These are phyloP conservation scores for Eulimnadia texana DNA, from an alignment of 1,140 invertebrate species.

Conservation along the genomic window DNA sequence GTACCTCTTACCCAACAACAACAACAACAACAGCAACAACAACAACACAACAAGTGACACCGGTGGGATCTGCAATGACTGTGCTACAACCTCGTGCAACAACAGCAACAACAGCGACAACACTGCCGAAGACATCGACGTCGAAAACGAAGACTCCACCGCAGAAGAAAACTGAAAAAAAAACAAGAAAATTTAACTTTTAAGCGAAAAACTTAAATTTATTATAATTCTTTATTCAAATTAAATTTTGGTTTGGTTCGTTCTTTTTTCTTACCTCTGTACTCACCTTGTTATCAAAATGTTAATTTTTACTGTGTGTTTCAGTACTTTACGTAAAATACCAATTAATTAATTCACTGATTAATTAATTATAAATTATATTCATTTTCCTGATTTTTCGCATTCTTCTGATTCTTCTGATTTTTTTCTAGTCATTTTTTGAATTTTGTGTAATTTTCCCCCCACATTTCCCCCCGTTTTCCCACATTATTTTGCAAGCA, in stretches of 20 bases:
- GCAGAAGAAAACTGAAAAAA: neutral
- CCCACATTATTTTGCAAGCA: neutral
- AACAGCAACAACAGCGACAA: neutral
- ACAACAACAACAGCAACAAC: neutral
- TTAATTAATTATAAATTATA: neutral
- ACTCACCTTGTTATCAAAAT: neutral
- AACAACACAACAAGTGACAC: neutral
- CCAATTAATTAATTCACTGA: too few relatives aligned
- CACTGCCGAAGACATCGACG: constrained; percentile 3
- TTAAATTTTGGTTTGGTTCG: neutral
- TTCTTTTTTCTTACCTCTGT: neutral
- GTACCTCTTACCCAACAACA: constrained; percentile 6
- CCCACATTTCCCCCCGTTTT: neutral
- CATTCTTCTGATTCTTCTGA: too few relatives aligned
- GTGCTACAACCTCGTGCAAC: neutral
- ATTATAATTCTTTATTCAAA: neutral
- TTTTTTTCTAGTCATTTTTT: neutral
- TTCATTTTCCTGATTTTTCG: neutral
- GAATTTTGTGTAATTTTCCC: neutral
- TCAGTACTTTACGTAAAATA: too few relatives aligned
- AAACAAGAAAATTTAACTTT: neutral
- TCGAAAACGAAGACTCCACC: constrained; percentile 1
- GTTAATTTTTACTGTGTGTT: neutral
- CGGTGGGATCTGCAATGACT: constrained; percentile 3
- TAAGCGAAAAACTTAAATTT: neutral